Percentiles rank a stretch among this genome's conserved stretches.
These are phyloP conservation scores for Urocyon cinereoargenteus DNA, from an alignment of 2,797 vertebrate genomes.

Conservation along the genomic window DNA sequence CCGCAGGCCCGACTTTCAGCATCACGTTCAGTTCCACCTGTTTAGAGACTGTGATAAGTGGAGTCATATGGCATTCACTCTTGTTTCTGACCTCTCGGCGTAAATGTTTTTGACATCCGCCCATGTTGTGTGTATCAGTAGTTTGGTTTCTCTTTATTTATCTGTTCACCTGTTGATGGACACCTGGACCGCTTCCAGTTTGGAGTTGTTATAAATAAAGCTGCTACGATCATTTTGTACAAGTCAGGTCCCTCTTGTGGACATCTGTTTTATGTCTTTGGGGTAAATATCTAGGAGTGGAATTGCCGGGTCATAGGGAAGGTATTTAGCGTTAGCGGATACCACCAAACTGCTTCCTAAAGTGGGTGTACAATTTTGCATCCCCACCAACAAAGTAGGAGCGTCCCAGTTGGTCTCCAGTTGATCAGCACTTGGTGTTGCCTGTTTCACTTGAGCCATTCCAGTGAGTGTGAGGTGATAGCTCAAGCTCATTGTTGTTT, in stretches of 20 bases:
- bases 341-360: neutral
- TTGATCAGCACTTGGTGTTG: neutral
- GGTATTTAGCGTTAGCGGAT: neutral
- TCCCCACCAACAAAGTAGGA: neutral
- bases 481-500: neutral
- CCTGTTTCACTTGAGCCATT: neutral
- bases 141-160: slow-evolving; percentile 18
- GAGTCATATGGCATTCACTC: neutral
- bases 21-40: neutral
- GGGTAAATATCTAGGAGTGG: neutral
- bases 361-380: neutral
- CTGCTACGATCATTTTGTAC: neutral
- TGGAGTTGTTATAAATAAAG: neutral
- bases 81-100: neutral
- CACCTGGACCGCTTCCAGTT: neutral
- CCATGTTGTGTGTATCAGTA: neutral
- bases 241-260: neutral
- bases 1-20: neutral
- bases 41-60: neutral
- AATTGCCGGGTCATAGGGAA: neutral
- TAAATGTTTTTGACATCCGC: neutral
- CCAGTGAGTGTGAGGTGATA: neutral
- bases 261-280: neutral
- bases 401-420: neutral
- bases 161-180: neutral